Percentiles rank a stretch among this genome's conserved stretches.
Conservation (phyloP, 1,140 invertebrate genomes). For the Drosophila persimilis region DNA sequence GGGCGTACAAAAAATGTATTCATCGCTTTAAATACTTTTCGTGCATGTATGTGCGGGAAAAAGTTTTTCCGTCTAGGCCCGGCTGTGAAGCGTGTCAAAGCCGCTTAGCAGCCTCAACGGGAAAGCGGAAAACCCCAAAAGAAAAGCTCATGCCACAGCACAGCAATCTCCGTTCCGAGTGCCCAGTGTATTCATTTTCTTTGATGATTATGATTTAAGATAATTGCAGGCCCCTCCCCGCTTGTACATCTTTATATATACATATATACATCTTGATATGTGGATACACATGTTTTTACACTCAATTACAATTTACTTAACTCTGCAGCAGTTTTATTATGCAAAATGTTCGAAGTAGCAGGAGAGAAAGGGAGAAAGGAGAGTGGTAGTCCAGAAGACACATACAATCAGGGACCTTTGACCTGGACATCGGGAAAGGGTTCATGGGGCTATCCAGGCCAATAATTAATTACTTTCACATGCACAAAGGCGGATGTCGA, state of each 20-base stretch:
- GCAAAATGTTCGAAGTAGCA: constrained; percentile 28
- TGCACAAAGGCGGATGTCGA: constrained; percentile 30
- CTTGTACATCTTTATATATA: neutral
- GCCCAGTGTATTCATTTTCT: constrained; percentile 36
- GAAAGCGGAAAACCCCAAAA: neutral
- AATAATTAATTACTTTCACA: constrained; percentile 44
- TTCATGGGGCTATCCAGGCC: constrained; percentile 11
- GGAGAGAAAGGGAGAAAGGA: constrained; percentile 8
- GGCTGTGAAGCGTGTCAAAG: constrained; percentile 36
- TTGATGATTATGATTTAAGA: constrained; percentile 63
- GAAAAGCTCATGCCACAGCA: constrained; percentile 48
- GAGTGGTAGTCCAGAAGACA: neutral
- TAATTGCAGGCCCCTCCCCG: constrained; percentile 26
- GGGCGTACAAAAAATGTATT: constrained; percentile 43
- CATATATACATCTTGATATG: constrained; percentile 2
- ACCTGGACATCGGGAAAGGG: constrained; percentile 13
- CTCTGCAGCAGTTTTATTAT: constrained; percentile 24
- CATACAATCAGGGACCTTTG: constrained; percentile 9
- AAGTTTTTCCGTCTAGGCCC: constrained; percentile 45
- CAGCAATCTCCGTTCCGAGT: constrained; percentile 16
- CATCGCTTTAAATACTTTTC: constrained; percentile 44
- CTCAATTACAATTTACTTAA: constrained; percentile 55
- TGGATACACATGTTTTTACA: constrained; percentile 38
- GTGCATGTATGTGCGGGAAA: constrained; percentile 18
- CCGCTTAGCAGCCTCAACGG: constrained; percentile 50